Evolutionary conservation across 2,888 invertebrate genomes (phyloP).

Genomic region (Eilema depressum): DNA sequence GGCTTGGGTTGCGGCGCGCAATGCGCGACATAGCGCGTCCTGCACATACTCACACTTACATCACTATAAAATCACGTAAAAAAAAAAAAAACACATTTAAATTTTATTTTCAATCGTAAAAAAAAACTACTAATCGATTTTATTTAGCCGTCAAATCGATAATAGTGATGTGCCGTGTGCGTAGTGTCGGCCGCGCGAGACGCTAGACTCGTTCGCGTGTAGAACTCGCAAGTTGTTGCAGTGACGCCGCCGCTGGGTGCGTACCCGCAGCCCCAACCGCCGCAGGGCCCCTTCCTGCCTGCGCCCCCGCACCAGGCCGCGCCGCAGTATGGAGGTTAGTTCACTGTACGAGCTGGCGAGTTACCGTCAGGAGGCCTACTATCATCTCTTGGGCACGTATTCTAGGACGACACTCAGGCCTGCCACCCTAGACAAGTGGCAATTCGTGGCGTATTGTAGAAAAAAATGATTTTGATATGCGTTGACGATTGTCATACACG

Average conservation of each 20-base stretch:
- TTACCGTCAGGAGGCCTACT: background rate
- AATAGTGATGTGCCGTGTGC: slow-evolving; percentile 34
- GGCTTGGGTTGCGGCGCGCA: slow-evolving; percentile 83
- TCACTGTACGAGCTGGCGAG: background rate
- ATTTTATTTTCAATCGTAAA: too few species aligned
- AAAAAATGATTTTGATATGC: too few species aligned
- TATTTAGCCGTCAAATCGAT: slow-evolving; percentile 1
- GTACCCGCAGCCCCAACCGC: slow-evolving; percentile 87
- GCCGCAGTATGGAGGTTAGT: slow-evolving; percentile 83
- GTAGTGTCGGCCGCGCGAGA: slow-evolving; percentile 32
- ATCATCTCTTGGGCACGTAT: background rate
- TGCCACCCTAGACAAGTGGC: too few species aligned
- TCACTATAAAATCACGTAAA: too few species aligned
- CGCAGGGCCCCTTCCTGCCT: slow-evolving; percentile 88
- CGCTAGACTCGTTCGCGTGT: slow-evolving; percentile 23
- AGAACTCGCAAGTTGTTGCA: slow-evolving; percentile 76
- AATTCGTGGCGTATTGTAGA: too few species aligned
- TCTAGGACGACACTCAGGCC: too few species aligned
- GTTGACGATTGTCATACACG: too few species aligned
- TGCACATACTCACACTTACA: slow-evolving; percentile 30
- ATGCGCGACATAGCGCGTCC: slow-evolving; percentile 42
- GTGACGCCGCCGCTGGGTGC: slow-evolving; percentile 86
- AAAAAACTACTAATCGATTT: background rate
- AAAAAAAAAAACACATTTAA: too few species aligned
- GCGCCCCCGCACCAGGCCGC: slow-evolving; percentile 89